phyloP scores from a whole-genome alignment of 2,113 vertebrate species.

The Grallaria varia region DNA sequence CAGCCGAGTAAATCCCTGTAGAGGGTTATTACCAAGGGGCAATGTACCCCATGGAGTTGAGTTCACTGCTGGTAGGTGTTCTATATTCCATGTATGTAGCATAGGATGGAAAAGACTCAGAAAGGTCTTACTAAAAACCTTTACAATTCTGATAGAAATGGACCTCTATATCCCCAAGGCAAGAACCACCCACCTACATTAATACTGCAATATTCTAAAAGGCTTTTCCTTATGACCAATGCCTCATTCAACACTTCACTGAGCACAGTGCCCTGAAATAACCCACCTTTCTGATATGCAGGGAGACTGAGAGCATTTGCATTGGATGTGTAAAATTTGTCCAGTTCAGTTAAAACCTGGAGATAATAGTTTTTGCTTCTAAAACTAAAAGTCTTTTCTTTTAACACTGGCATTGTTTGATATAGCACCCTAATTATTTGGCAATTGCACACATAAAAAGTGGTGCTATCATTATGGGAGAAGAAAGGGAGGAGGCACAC shows the following conservation, averaged over 20 bases:
- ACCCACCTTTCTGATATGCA: background rate
- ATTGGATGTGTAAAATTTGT: background rate
- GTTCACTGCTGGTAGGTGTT: background rate
- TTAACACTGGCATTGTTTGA: background rate
- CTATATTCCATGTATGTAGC: background rate
- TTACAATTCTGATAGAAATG: background rate
- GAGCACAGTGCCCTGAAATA: background rate
- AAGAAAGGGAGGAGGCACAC: background rate
- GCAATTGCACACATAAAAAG: background rate
- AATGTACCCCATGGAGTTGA: accelerated
- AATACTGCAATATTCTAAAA: background rate
- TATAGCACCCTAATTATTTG: background rate
- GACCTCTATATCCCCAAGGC: background rate
- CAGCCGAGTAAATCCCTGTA: background rate
- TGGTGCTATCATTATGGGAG: background rate
- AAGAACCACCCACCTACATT: background rate
- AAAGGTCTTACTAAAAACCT: background rate
- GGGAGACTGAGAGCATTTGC: background rate
- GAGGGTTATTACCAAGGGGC: background rate
- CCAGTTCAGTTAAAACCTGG: background rate
- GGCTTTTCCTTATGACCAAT: background rate
- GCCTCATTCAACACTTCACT: background rate
- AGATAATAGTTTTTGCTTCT: background rate
- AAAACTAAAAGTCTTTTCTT: background rate
- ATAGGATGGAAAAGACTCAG: background rate